These are phyloP conservation scores for Hydrolagus affinis DNA, from an alignment of 2,113 vertebrate species.

Conservation along the genomic window DNA sequence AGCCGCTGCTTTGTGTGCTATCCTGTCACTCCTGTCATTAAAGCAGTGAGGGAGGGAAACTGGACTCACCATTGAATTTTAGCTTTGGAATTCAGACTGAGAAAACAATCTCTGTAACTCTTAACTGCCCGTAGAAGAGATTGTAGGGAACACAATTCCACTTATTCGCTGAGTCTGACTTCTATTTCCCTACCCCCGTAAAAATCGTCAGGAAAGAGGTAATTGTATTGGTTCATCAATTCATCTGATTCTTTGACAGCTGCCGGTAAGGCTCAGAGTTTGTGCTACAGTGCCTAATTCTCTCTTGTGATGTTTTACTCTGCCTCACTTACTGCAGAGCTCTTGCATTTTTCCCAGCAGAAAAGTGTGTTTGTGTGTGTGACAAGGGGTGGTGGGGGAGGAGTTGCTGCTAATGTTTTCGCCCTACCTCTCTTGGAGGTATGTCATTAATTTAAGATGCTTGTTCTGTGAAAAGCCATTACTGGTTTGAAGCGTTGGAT, in stretches of 20 bases:
- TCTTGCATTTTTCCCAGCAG: background rate
- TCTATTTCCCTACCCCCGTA: background rate
- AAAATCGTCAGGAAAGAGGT: background rate
- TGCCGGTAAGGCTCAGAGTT: background rate
- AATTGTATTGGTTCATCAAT: conserved; percentile 11
- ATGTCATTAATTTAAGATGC: background rate
- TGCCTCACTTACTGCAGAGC: background rate
- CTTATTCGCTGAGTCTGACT: background rate
- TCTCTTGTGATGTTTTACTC: background rate
- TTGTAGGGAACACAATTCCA: background rate
- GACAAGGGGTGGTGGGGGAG: background rate
- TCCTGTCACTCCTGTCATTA: conserved; percentile 35
- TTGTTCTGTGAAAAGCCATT: background rate
- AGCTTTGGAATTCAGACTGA: conserved; percentile 23
- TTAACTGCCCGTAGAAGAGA: background rate
- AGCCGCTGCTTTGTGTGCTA: conserved; percentile 42
- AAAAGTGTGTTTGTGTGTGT: no score
- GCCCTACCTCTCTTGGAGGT: background rate
- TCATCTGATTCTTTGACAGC: background rate
- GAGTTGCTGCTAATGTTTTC: background rate
- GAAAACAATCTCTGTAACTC: conserved; percentile 24
- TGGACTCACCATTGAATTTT: conserved; percentile 27
- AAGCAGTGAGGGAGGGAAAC: conserved; percentile 24
- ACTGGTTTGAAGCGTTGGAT: background rate
- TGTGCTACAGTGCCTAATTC: background rate